phyloP scores from a whole-genome alignment of 1,140 invertebrate species.

The Formica exsecta region DNA sequence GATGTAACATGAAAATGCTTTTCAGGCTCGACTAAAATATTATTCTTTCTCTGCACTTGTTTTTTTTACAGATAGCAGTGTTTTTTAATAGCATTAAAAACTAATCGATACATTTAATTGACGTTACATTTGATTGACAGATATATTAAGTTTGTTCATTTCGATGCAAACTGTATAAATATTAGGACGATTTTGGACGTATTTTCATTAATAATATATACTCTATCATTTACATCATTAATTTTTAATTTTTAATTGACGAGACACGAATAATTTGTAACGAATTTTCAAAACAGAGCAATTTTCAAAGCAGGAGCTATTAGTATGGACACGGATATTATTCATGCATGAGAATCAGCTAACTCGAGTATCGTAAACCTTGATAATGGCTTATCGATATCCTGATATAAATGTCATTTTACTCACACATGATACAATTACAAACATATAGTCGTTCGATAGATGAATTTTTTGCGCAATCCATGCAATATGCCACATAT shows the following conservation, averaged over 20 bases:
- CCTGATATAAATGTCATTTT: conserved; percentile 37
- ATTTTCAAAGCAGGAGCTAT: not conserved
- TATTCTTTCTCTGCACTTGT: conserved; percentile 9
- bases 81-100: conserved; percentile 14
- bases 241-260: conserved; percentile 21
- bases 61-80: not conserved
- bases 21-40: conserved; percentile 25
- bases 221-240: not conserved
- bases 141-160: not conserved
- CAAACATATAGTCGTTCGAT: conserved; percentile 25
- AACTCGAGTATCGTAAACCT: conserved; percentile 18
- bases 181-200: not conserved
- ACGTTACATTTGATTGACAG: not conserved
- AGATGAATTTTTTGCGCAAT: conserved; percentile 34
- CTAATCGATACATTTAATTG: not conserved
- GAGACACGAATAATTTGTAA: conserved; percentile 32
- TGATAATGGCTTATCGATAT: conserved; percentile 51
- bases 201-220: not conserved
- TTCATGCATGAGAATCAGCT: conserved; percentile 20
- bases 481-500: not conserved
- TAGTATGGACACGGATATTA: conserved; percentile 13
- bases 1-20: conserved; percentile 42
- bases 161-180: not conserved
- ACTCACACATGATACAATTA: conserved; percentile 11
- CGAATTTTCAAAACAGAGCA: not conserved